phyloP scores from a whole-genome alignment of 2,888 invertebrate species.

The Brachynemurus nebulosus region DNA sequence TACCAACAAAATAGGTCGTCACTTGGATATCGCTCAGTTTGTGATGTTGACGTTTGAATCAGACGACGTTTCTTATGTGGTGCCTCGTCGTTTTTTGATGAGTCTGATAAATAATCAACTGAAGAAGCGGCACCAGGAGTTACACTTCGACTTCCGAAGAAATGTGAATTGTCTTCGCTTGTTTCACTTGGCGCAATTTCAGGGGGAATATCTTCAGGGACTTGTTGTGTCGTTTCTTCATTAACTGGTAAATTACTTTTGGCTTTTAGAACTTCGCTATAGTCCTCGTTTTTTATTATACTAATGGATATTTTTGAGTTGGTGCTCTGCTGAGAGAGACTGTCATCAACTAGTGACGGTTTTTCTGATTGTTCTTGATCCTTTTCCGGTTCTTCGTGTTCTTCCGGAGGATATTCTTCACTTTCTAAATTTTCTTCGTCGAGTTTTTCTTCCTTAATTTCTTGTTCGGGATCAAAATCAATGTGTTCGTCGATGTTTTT shows the following conservation, averaged over 20 bases:
- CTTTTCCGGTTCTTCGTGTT: neutral
- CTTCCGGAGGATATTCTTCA: neutral
- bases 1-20: conserved; percentile 9
- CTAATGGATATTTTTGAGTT: neutral
- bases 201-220: neutral
- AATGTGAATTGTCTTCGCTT: neutral
- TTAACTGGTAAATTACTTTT: too few relatives aligned
- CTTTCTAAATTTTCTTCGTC: neutral
- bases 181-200: neutral
- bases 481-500: neutral
- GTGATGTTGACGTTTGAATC: neutral
- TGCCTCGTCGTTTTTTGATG: neutral
- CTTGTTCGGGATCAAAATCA: too few relatives aligned
- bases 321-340: neutral
- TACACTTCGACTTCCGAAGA: neutral
- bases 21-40: neutral
- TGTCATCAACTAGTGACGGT: neutral
- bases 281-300: neutral
- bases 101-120: neutral
- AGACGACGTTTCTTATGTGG: neutral
- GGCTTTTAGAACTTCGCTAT: neutral
- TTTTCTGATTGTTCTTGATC: neutral
- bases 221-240: neutral
- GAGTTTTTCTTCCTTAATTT: too few relatives aligned
- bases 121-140: neutral